A percentile compares a stretch with the other conserved stretches of the same genome.
Conservation (phyloP, 2,113 vertebrate species). For the Seriola rivoliana region DNA sequence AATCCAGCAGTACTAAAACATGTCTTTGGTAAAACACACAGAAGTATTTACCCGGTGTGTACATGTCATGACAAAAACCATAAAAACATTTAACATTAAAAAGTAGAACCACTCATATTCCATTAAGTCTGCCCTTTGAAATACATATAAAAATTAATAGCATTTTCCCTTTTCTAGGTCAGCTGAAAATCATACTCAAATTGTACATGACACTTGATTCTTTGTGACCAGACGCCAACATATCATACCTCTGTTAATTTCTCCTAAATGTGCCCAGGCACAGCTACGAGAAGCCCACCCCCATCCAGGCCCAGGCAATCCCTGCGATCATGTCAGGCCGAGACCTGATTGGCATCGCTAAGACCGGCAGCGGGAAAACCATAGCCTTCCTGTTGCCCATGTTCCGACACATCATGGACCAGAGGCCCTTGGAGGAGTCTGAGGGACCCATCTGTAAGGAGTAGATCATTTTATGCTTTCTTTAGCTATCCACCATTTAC, state of each 20-base stretch:
- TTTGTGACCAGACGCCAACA: neutral
- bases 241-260: neutral
- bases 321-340: slow-evolving; percentile 97
- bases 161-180: too few species aligned
- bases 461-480: neutral
- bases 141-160: too few species aligned
- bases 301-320: slow-evolving; percentile 97
- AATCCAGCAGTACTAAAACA: too few species aligned
- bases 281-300: slow-evolving; percentile 96
- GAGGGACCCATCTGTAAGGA: slow-evolving; percentile 94
- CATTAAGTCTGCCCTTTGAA: too few species aligned
- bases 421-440: slow-evolving; percentile 93
- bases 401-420: slow-evolving; percentile 99
- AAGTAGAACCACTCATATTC: too few species aligned
- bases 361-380: slow-evolving; percentile 98
- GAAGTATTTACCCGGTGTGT: too few species aligned
- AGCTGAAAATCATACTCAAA: too few species aligned
- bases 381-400: slow-evolving; percentile 98
- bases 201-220: neutral
- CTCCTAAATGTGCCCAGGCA: slow-evolving; percentile 83
- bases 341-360: slow-evolving; percentile 97
- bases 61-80: too few species aligned
- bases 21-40: too few species aligned
- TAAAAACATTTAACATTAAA: too few species aligned
- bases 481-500: neutral